These are phyloP conservation scores for Chloropsis cyanopogon DNA, from an alignment of 2,113 vertebrate genomes.

Conservation along the genomic window DNA sequence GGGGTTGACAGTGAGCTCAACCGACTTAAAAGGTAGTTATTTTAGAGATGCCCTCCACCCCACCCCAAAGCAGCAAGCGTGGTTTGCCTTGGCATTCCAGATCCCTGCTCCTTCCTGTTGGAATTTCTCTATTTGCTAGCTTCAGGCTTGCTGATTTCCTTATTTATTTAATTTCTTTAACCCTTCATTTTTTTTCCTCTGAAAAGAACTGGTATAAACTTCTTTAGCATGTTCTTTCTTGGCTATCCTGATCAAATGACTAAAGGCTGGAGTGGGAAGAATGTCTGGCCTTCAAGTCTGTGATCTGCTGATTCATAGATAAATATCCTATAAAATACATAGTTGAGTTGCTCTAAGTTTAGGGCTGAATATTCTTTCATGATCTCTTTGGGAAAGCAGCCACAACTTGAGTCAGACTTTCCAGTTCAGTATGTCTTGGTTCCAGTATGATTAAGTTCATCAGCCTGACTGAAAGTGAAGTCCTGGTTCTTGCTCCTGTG, in stretches of 20 bases:
- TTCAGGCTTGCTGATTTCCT: neutral
- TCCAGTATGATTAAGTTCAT: neutral
- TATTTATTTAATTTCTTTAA: neutral
- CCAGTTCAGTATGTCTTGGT: neutral
- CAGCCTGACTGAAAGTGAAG: neutral
- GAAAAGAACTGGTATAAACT: neutral
- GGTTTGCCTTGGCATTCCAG: neutral
- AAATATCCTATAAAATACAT: conserved; percentile 41
- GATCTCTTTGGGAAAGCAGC: conserved; percentile 35
- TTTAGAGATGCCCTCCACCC: neutral
- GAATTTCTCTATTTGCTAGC: neutral
- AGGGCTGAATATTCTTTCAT: conserved; percentile 46
- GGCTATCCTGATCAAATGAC: neutral
- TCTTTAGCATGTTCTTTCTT: neutral
- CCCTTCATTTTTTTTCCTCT: neutral
- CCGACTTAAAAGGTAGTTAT: neutral
- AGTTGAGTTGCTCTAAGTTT: conserved; percentile 27
- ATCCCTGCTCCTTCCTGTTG: neutral
- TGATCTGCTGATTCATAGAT: conserved; percentile 58
- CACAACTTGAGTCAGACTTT: conserved; percentile 39
- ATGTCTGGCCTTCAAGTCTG: conserved; percentile 33
- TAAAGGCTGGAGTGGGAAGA: conserved; percentile 35
- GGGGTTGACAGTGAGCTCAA: neutral
- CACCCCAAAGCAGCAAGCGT: neutral
- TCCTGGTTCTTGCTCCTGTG: neutral